A percentile compares a stretch with the other conserved stretches of the same genome.
Evolutionary conservation across 2,113 vertebrate genomes (phyloP).

Genomic region (Circaetus cinerascens): DNA sequence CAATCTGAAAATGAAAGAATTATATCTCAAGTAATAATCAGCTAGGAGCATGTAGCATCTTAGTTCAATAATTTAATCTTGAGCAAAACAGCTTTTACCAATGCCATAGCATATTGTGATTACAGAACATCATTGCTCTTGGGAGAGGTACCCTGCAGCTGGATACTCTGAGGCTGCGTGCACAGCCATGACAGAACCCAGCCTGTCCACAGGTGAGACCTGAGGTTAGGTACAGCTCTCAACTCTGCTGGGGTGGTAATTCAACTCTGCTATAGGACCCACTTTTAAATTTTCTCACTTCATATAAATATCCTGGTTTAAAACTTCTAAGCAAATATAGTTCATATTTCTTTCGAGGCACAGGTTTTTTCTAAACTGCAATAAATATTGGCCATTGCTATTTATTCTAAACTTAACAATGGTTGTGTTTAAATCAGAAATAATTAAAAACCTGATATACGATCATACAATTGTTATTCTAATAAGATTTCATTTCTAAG

Average conservation of each 20-base stretch:
- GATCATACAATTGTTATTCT: not conserved
- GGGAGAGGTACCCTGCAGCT: not conserved
- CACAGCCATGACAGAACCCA: fast-evolving
- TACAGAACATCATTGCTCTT: not conserved
- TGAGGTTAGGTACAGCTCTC: not conserved
- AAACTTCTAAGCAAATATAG: not conserved
- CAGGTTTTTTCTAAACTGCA: not conserved
- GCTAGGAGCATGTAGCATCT: not conserved
- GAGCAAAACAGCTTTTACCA: not conserved
- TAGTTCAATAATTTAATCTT: not conserved
- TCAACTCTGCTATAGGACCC: not conserved
- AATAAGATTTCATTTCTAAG: not conserved
- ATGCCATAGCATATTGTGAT: not conserved
- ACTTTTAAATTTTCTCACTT: not conserved
- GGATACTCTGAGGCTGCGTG: fast-evolving
- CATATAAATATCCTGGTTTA: not conserved
- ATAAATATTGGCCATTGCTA: not conserved
- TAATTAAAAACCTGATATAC: not conserved
- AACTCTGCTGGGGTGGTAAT: not conserved
- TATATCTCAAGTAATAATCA: not conserved
- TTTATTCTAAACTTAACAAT: not conserved
- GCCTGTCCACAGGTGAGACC: fast-evolving
- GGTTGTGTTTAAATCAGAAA: not conserved
- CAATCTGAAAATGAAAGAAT: not conserved
- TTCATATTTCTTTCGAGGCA: not conserved